A percentile compares a stretch with the other conserved stretches of the same genome.
Conservation (phyloP, 2,113 vertebrate species). For the Cochlearius cochlearius region DNA sequence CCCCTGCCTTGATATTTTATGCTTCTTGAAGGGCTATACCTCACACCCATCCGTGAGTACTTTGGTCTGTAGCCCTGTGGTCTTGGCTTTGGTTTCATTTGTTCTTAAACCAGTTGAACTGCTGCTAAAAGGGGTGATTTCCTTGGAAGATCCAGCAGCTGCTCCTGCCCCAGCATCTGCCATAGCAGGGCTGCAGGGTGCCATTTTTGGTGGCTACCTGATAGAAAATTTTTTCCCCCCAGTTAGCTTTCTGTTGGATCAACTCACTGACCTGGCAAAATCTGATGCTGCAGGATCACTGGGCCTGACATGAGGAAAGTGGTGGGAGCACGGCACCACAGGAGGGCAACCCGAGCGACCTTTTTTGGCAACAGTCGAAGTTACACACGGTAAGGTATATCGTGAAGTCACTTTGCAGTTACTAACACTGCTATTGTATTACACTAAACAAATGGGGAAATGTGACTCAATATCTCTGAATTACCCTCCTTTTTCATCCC, state of each 20-base stretch:
- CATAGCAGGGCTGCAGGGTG: background rate
- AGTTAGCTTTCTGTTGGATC: background rate
- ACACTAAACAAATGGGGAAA: background rate
- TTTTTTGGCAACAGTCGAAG: background rate
- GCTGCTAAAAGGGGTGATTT: background rate
- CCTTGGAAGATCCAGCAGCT: background rate
- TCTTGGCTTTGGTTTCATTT: background rate
- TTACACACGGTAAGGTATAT: background rate
- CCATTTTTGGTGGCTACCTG: background rate
- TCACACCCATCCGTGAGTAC: accelerated
- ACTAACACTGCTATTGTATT: background rate
- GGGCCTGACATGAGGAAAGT: background rate
- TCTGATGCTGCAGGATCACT: background rate
- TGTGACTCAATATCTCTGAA: background rate
- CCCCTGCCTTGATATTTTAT: background rate
- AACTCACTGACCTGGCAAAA: background rate
- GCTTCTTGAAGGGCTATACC: background rate
- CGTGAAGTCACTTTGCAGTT: background rate
- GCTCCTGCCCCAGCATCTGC: background rate
- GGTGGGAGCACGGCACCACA: background rate
- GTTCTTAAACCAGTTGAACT: background rate
- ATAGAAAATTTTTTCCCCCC: background rate
- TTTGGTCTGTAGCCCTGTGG: background rate
- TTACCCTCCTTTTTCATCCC: background rate
- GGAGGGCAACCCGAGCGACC: background rate